Base-by-base conservation (phyloP, 1,140 invertebrate species). In the Micrasema longulum region DNA sequence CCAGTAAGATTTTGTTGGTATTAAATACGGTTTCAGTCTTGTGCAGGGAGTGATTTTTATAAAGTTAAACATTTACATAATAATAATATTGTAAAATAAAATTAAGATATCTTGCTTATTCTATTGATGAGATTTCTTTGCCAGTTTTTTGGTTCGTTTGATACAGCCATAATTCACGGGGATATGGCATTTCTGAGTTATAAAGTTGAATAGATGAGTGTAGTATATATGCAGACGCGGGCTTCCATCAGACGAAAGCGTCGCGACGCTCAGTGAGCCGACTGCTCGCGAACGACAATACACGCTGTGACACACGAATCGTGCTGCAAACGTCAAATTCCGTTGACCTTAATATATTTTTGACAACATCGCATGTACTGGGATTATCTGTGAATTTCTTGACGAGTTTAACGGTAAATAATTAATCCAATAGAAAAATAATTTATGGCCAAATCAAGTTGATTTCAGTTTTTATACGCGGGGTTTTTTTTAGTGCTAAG, bases 241-340 rank as follows among this genome's bases (percentile, higher is more conserved):
- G 55, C 55, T 18, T 23, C 20, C 55, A 14, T 60, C 55, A 26
- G 35, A 14, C 31, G 31, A 38, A 60, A 38, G 55, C 55, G 55
- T 60, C 55, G 35, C 26, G 55, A 60, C 55, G 26, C 7, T 38
- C 55, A 60, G 55, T 60, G 55, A 60, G 55, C 20, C 31, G 16
- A 60, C 31, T 20, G 55, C 31, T 60, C 55, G 55, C 55, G 55
- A 16, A 38, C 55, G 38, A 60, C 55, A 35, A 60, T 35, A 60
- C 55, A 60, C 55, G 55, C 36, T 14, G 31, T 57, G 4, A 18
- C 10, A 14, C 12, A 22, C 55, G 48, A n/a, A 52, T 52, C 20
- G 18, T 20, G n/a, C 6, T 41, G 3, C 31, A 60, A 60, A 60
- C 55, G 55, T 60, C 55, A 60, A 60, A 60, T 38, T 60, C 31